Conservation (phyloP, 2,113 vertebrate species). For the Crotophaga sulcirostris region DNA sequence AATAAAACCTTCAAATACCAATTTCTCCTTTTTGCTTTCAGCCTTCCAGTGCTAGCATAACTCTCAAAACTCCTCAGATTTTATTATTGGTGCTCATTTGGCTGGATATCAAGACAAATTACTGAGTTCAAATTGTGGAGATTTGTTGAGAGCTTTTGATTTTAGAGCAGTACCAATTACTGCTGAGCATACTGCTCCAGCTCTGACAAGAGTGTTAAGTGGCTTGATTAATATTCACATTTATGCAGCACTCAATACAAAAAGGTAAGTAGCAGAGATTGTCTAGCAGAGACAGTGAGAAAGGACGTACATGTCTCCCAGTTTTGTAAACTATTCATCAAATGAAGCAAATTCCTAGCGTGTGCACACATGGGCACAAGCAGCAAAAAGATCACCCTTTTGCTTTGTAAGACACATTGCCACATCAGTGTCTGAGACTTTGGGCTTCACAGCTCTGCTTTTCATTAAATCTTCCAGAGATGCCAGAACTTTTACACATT, state of each 20-base stretch:
- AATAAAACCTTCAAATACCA: not conserved
- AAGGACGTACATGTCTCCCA: not conserved
- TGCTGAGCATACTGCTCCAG: not conserved
- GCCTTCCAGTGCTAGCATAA: not conserved
- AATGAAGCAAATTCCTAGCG: not conserved
- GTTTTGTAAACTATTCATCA: not conserved
- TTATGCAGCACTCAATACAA: not conserved
- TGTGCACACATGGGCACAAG: not conserved
- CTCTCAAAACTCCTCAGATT: not conserved
- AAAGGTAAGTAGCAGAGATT: not conserved
- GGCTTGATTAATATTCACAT: not conserved
- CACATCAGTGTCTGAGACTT: not conserved
- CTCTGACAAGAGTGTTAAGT: not conserved
- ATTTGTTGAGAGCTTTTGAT: constrained; percentile 13
- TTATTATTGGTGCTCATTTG: constrained; percentile 18
- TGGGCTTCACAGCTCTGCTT: not conserved
- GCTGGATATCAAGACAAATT: not conserved
- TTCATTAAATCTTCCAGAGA: not conserved
- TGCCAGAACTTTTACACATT: not conserved
- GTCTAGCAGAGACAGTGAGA: not conserved
- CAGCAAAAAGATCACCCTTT: not conserved
- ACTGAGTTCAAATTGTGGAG: not conserved
- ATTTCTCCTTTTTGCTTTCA: not conserved
- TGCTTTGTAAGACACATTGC: not conserved
- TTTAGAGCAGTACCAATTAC: not conserved